Conservation (phyloP, 2,113 vertebrate genomes). For the Notechis scutatus region DNA sequence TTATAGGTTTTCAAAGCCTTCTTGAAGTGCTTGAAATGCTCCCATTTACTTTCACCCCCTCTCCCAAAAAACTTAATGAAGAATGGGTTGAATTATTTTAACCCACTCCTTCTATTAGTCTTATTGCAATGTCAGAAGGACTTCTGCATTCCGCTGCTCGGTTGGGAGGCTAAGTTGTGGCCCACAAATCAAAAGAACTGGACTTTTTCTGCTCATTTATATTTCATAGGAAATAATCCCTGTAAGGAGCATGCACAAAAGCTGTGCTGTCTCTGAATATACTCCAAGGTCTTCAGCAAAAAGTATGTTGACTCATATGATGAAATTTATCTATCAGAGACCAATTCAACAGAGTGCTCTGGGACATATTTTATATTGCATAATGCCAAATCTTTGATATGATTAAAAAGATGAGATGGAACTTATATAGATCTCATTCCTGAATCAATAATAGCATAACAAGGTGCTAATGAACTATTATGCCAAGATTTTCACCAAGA, state of each 20-base stretch:
- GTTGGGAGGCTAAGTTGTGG: not conserved
- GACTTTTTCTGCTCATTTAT: not conserved
- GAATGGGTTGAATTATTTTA: not conserved
- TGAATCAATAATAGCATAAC: not conserved
- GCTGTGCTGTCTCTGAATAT: not conserved
- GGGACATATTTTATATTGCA: not conserved
- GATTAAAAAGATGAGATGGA: not conserved
- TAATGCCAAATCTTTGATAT: not conserved
- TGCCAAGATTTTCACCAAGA: not conserved
- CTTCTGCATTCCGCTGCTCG: not conserved
- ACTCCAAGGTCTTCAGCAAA: not conserved
- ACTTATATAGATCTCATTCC: not conserved
- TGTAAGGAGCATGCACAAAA: not conserved
- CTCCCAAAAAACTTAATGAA: not conserved
- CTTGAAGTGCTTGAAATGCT: not conserved
- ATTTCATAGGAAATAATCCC: not conserved
- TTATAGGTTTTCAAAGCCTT: not conserved
- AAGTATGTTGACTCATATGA: not conserved
- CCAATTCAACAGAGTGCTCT: not conserved
- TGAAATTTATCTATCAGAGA: not conserved
- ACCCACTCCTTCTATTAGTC: not conserved
- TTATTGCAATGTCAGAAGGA: not conserved
- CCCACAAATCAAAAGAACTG: not conserved
- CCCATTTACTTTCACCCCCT: not conserved
- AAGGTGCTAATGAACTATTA: slow-evolving; percentile 1